phyloP scores from a whole-genome alignment of 1,140 invertebrate genomes.

The Heliconius nattereri region DNA sequence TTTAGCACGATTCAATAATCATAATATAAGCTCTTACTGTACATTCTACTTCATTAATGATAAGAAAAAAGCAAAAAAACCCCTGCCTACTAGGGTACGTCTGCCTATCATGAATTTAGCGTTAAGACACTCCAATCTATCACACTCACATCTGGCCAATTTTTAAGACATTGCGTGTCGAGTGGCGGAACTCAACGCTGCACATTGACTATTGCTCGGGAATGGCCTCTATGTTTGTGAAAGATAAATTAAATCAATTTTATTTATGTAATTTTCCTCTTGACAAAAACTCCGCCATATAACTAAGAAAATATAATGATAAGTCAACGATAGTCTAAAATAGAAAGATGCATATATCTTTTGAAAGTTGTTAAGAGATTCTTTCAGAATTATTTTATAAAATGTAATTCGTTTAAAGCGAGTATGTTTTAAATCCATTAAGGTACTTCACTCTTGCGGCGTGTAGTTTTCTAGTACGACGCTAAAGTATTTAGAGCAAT shows the following conservation, averaged over 20 bases:
- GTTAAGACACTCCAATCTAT: too few relatives aligned
- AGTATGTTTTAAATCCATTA: slow-evolving; percentile 11
- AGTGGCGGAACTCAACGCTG: not conserved
- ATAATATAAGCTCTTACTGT: not conserved
- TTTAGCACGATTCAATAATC: not conserved
- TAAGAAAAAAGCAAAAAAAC: too few relatives aligned
- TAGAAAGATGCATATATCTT: not conserved
- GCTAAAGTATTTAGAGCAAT: slow-evolving; percentile 12
- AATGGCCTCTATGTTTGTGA: too few relatives aligned
- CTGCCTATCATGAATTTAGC: too few relatives aligned
- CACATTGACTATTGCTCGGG: too few relatives aligned
- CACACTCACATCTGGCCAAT: not conserved
- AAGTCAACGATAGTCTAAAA: not conserved
- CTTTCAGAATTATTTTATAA: slow-evolving; percentile 6
- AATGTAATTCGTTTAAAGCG: not conserved
- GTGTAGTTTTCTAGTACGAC: slow-evolving; percentile 3
- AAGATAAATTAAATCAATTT: too few relatives aligned
- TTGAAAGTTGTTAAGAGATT: not conserved
- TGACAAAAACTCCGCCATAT: too few relatives aligned
- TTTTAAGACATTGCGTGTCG: not conserved
- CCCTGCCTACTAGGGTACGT: too few relatives aligned
- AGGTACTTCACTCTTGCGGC: slow-evolving; percentile 5
- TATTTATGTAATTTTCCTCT: too few relatives aligned
- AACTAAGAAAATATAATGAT: not conserved
- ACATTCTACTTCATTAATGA: too few relatives aligned